Percentiles rank a stretch among this genome's conserved stretches.
phyloP scores from a whole-genome alignment of 2,888 invertebrate species.

The Agrotis segetum region DNA sequence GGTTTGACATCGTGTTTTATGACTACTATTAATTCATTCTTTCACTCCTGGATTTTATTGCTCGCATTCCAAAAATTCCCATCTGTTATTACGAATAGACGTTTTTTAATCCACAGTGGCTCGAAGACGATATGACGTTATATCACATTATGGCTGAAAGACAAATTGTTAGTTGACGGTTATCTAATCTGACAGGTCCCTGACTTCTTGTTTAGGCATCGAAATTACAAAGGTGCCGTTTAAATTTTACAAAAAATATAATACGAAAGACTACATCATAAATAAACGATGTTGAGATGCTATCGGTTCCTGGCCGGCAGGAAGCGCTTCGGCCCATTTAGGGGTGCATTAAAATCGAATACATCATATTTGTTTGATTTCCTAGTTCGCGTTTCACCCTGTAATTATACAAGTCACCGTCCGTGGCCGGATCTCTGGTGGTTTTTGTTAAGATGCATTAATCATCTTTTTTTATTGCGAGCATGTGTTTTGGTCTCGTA shows the following conservation, averaged over 20 bases:
- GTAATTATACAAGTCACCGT: constrained; percentile 90
- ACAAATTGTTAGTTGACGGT: constrained; percentile 79
- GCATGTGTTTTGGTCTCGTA: constrained; percentile 89
- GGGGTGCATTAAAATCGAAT: constrained; percentile 91
- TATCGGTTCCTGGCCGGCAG: constrained; percentile 85
- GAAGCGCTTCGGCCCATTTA: constrained; percentile 90
- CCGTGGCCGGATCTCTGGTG: constrained; percentile 85
- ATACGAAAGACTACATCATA: constrained; percentile 83
- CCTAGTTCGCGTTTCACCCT: constrained; percentile 90
- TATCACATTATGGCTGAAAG: constrained; percentile 54
- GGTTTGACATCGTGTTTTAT: constrained; percentile 84
- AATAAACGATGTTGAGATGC: constrained; percentile 87
- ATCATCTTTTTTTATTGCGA: constrained; percentile 89
- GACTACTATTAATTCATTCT: constrained; percentile 81
- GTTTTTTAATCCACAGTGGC: constrained; percentile 13
- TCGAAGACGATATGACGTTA: constrained; percentile 21
- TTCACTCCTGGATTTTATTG: constrained; percentile 80
- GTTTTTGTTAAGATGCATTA: constrained; percentile 89
- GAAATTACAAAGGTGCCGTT: constrained; percentile 85
- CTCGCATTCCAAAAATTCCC: constrained; percentile 71
- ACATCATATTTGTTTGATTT: constrained; percentile 92
- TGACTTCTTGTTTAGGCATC: constrained; percentile 84
- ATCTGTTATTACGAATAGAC: constrained; percentile 65
- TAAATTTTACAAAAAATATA: constrained; percentile 75
- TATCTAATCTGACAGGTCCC: constrained; percentile 82